Evolutionary conservation across 2,888 invertebrate genomes (phyloP).

Genomic region (Drosophila affinis): DNA sequence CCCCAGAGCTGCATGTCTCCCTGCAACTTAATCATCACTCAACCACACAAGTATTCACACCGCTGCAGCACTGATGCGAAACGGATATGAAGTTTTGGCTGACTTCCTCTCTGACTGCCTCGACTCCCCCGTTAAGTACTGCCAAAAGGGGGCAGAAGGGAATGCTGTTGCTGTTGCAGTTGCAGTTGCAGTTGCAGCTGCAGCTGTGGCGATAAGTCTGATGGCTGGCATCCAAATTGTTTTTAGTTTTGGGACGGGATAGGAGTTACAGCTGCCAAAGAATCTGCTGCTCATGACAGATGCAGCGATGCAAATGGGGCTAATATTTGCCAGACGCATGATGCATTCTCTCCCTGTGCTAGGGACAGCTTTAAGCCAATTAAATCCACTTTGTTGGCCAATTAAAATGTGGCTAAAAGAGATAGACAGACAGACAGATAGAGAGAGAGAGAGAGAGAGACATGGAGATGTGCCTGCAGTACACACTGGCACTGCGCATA

Average conservation of each 20-base stretch:
- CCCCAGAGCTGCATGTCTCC: constrained; percentile 17
- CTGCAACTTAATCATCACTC: constrained; percentile 36
- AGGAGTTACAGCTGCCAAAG: constrained; percentile 7
- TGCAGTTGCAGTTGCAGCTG: neutral
- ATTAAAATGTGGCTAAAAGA: constrained; percentile 54
- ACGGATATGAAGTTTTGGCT: constrained; percentile 44
- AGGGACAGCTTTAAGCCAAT: constrained; percentile 62
- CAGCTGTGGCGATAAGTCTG: constrained; percentile 25
- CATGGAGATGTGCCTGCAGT: too few relatives aligned
- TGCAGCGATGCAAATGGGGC: constrained; percentile 28
- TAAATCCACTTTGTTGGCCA: constrained; percentile 72
- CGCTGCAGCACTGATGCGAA: constrained; percentile 26
- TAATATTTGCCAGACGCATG: neutral
- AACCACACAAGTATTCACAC: neutral
- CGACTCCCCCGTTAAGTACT: constrained; percentile 27
- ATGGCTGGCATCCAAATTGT: constrained; percentile 33
- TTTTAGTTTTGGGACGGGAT: neutral
- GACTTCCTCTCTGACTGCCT: constrained; percentile 11
- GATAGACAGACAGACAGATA: neutral
- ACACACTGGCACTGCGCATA: constrained; percentile 53
- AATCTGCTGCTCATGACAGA: constrained; percentile 33
- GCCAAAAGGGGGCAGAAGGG: neutral
- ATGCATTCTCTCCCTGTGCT: constrained; percentile 21
- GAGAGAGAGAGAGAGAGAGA: too few relatives aligned
- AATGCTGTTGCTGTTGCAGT: constrained; percentile 11